Evolutionary conservation across 2,797 vertebrate species (phyloP).

Genomic region (Pangasius djambal): DNA sequence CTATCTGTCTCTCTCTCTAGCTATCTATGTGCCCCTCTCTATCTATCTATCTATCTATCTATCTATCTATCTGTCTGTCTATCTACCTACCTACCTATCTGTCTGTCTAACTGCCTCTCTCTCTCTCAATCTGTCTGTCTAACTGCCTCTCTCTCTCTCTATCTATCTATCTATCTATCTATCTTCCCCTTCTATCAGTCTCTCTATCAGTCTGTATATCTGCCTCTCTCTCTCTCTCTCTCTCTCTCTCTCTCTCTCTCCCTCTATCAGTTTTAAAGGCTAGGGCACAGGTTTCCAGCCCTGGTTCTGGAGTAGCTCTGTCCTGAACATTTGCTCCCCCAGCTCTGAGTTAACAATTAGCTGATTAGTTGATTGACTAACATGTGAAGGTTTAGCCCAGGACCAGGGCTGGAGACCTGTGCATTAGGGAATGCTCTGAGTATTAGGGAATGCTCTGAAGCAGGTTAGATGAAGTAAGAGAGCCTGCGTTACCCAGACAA

Average conservation of each 20-base stretch:
- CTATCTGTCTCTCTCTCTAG: background rate
- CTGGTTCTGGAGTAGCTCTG: background rate
- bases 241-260: no score
- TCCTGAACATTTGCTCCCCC: background rate
- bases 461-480: background rate
- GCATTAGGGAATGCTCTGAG: background rate
- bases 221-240: no score
- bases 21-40: background rate
- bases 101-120: no score
- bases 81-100: no score
- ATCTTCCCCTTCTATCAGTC: no score
- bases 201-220: no score
- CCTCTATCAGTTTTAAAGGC: background rate
- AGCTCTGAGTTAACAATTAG: no score
- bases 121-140: no score
- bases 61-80: no score
- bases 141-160: no score
- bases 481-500: conserved; percentile 82
- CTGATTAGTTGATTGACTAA: background rate
- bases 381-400: background rate
- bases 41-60: no score
- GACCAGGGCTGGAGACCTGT: background rate
- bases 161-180: no score
- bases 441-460: background rate
- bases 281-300: background rate